Base-by-base conservation (phyloP, 2,113 vertebrate genomes). In the Lethenteron reissneri region DNA sequence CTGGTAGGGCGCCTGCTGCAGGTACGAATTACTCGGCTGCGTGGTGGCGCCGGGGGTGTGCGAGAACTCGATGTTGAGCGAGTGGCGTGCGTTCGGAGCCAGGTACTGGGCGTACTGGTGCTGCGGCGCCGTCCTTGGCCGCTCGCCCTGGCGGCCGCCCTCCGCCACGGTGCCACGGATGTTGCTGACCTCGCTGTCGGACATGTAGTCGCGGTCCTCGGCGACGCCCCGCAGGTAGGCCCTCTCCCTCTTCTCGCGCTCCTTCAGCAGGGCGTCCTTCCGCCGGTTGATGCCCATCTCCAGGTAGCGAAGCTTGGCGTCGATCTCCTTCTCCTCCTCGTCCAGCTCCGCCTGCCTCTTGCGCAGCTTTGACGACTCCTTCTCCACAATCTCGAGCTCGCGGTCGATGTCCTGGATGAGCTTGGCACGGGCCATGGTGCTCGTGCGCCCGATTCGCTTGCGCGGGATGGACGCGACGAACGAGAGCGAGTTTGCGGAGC, bases 221-320 rank as follows among this genome's bases (percentile, higher is more conserved):
- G 94, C 94, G 76, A 99, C 94, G 56, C 94, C 92, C 76, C 97
- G 94, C 70, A 99, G 85, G 80, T 99, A 99, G 57, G 90, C 94
- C 73, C 94, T 81, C 73, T 99, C 94, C 74, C 92, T 83, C 78
- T 99, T 97, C 79, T 99, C 94, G 76, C 94, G 84, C 76, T 99
- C 94, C 76, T 99, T 95, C 69, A 99, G 78, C 57, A 99, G 79
- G n/a, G 84, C 94, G 74, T 99, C 94, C 80, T 99, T 99, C 71
- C 94, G 86, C 58, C 94, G 83, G 75, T 96, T 99, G 78, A 99
- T 99, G 74, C 94, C 94, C 94, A 99, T 94, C 81, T 99, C 94
- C 73, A 99, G 79, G 78, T 99, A 99, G 73, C 94, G 84, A 72
- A 99, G 76, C 71, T 97, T 99, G 74, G 94, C 94, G 75, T 99